A percentile compares a stretch with the other conserved stretches of the same genome.
phyloP scores from a whole-genome alignment of 2,797 vertebrate species.

The Podarcis lilfordi region DNA sequence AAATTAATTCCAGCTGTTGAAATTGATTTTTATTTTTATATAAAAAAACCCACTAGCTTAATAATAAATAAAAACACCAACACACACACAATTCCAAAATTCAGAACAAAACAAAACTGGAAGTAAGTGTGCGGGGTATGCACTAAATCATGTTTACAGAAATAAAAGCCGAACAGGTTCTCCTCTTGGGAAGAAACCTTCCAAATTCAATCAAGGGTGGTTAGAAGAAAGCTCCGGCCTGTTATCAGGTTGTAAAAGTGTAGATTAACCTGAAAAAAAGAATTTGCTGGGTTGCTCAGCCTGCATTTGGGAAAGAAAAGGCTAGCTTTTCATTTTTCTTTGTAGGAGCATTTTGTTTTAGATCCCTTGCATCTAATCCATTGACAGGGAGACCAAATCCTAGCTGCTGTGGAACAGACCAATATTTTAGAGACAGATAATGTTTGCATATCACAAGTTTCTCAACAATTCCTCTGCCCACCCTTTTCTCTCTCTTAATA shows the following conservation, averaged over 20 bases:
- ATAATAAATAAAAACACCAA: not conserved
- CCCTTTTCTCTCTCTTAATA: not conserved
- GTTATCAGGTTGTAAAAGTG: constrained; percentile 70
- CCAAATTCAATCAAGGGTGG: constrained; percentile 71
- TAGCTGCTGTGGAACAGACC: constrained; percentile 45
- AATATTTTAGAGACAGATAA: constrained; percentile 54
- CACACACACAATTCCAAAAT: constrained; percentile 53
- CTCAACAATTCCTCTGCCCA: not conserved
- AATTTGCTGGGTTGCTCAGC: constrained; percentile 67
- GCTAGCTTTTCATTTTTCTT: constrained; percentile 39
- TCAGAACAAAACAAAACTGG: not conserved
- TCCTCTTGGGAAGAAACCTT: constrained; percentile 71
- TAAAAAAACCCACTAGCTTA: not conserved
- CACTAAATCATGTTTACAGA: constrained; percentile 70
- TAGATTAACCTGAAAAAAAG: constrained; percentile 73
- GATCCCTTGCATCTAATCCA: constrained; percentile 61
- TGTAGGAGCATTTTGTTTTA: constrained; percentile 61
- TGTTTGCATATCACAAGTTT: not conserved
- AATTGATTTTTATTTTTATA: constrained; percentile 63
- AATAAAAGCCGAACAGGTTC: constrained; percentile 61
- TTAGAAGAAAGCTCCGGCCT: constrained; percentile 71
- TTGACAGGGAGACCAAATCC: constrained; percentile 56
- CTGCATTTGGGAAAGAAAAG: constrained; percentile 62
- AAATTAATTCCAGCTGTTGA: constrained; percentile 82
- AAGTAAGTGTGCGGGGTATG: not conserved